Base-by-base conservation (phyloP, 1,140 invertebrate genomes). In the Hylyphantes graminicola region DNA sequence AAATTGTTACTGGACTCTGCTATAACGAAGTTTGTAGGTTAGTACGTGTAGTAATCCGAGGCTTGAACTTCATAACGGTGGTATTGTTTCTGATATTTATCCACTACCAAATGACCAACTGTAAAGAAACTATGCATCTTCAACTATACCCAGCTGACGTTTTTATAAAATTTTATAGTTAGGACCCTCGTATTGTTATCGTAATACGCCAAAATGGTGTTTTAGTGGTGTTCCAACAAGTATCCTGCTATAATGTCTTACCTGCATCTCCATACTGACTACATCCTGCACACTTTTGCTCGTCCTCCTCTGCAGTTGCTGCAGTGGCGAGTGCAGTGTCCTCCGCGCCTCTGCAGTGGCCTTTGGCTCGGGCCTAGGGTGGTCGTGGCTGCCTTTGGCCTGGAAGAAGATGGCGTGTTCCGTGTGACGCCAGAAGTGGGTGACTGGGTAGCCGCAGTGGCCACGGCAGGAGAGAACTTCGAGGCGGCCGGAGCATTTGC, bases 391-490 rank as follows among this genome's bases (percentile, higher is more conserved):
- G 12, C 97, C 97, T 91, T 98, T 99, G 0, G 97, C 91, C 89
- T 94, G 97, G 89, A 99, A 99, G 90, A 98, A 98, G 76, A 99
- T 97, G 0, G 95, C 96, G 87, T 96, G 94, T 61, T 97, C 95
- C 0, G 96, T 96, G 88, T 98, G 97, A 48, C 97, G 91, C 97
- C 97, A 99, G 90, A 99, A 99, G 90, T 99, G 97, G 7, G 97
- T 99, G 2, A 99, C 97, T 0, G 97, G 97, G 89, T 99, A 99
- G 10, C 97, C 97, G 88, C 96, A 98, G 89, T 99, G 97, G 0
- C 97, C 97, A 9, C 96, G 92, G 88, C 97, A 99, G 0, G 97
- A 93, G 63, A 96, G 92, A 13, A 98, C 96, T 90, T 97, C 96
- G 78, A 99, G 89, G 4, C 94, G 90, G 0, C 97, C 97, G 8